Evolutionary conservation across 2,888 invertebrate species (phyloP), one percentile per base, ranked within the genome.

Genomic region (Lampropteryx suffumata): DNA sequence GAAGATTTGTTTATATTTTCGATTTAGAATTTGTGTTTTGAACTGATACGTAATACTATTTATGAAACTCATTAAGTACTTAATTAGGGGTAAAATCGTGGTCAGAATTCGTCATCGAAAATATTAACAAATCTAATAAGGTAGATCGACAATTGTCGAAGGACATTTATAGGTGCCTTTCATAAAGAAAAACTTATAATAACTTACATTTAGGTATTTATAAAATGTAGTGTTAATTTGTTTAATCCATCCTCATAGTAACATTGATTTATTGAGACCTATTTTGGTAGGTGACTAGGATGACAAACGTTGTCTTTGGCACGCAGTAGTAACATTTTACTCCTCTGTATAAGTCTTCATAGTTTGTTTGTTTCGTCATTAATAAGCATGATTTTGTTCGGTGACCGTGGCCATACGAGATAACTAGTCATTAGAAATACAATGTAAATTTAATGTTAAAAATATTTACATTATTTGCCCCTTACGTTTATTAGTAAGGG

Each of bases 151-250:
- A 49, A 61, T 63, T 41, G 85, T 87, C 84, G 79, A 79, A 66
- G 77, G 81, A 84, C 80, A 78, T 83, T 85, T 82, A 86, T 87
- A 88, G 89, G 89, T 89, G 89, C 89, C 89, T 89, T 90, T 88
- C 79, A 80, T 83, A 77, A 35, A 83, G 79, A 69, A 68, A 24
- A 67, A 76, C 72, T 70, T 79, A 82, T 79, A 73, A 71, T 80
- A 77, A 80, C 66, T 71, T 76, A 78, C 48, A 61, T 72, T 61
- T 83, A 83, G 77, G 76, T 48, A 76, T 70, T 77, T 84, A 79
- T 85, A 84, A 72, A 79, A 76, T 73, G 82, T 87, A 87, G 85
- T 71, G 67, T 79, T 82, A 69, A 81, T 81, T 82, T 75, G 75
- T 77, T 76, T 79, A 83, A 80, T 82, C 84, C 84, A 87, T 86